These are phyloP conservation scores for Ailuropoda melanoleuca DNA, from an alignment of 2,113 vertebrate genomes.

Conservation along the genomic window DNA sequence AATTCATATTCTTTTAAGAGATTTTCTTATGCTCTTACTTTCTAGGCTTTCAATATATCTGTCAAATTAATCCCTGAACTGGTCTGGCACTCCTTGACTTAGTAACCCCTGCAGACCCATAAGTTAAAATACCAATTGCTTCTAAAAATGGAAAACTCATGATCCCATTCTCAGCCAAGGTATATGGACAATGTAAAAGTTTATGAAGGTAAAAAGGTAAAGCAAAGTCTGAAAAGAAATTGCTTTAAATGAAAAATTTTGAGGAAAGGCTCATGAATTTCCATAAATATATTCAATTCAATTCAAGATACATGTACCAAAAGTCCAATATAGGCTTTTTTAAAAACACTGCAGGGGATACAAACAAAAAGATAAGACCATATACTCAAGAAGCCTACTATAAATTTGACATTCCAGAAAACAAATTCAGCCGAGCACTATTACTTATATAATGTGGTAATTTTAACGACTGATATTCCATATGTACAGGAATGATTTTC, in stretches of 20 bases:
- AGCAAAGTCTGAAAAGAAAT: constrained; percentile 5
- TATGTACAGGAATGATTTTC: background rate
- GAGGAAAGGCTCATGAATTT: constrained; percentile 21
- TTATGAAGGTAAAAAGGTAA: background rate
- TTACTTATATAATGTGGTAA: background rate
- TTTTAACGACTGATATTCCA: background rate
- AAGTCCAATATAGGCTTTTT: constrained; percentile 18
- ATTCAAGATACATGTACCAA: constrained; percentile 51
- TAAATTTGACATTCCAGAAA: constrained; percentile 38
- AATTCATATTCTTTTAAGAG: background rate
- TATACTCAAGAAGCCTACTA: background rate
- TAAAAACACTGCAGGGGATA: constrained; percentile 1
- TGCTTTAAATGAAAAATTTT: background rate
- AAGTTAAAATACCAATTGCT: background rate
- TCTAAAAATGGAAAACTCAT: background rate
- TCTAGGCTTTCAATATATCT: constrained; percentile 37
- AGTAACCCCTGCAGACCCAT: background rate
- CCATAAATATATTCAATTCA: constrained; percentile 14
- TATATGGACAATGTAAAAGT: background rate
- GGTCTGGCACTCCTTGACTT: background rate
- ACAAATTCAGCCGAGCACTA: background rate
- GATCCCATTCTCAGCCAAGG: background rate
- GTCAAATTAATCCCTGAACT: background rate
- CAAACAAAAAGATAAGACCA: background rate
- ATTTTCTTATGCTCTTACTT: background rate